phyloP scores from a whole-genome alignment of 2,113 vertebrate genomes.

The Gymnobelideus leadbeateri region DNA sequence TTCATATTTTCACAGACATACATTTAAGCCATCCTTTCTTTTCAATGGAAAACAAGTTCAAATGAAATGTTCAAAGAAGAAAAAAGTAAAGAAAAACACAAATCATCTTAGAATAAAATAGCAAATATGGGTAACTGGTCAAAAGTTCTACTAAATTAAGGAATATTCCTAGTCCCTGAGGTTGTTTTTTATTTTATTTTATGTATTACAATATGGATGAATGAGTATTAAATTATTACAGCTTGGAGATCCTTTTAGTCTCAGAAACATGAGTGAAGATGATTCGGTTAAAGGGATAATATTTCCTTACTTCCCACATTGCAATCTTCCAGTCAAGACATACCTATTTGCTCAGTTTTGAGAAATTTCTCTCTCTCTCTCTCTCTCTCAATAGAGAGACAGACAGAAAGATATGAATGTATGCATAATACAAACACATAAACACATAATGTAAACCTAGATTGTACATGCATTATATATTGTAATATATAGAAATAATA shows the following conservation, averaged over 20 bases:
- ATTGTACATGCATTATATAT: too few relatives aligned
- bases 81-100: neutral
- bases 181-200: neutral
- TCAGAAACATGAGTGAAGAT: neutral
- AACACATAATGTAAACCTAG: too few relatives aligned
- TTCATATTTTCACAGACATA: constrained; percentile 41
- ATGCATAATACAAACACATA: too few relatives aligned
- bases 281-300: neutral
- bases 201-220: constrained; percentile 8
- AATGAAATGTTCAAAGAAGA: neutral
- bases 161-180: neutral
- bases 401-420: too few relatives aligned
- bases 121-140: neutral
- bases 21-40: constrained; percentile 25
- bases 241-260: neutral
- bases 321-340: neutral
- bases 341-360: neutral
- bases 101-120: neutral
- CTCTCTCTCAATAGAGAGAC: too few relatives aligned
- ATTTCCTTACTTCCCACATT: neutral
- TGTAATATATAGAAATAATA: too few relatives aligned
- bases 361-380: neutral
- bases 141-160: neutral
- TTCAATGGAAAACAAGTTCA: constrained; percentile 26
- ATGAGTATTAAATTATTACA: neutral